Base-by-base conservation (phyloP, 92 coral and sea anemone species). In the Virgularia gustaviana region DNA sequence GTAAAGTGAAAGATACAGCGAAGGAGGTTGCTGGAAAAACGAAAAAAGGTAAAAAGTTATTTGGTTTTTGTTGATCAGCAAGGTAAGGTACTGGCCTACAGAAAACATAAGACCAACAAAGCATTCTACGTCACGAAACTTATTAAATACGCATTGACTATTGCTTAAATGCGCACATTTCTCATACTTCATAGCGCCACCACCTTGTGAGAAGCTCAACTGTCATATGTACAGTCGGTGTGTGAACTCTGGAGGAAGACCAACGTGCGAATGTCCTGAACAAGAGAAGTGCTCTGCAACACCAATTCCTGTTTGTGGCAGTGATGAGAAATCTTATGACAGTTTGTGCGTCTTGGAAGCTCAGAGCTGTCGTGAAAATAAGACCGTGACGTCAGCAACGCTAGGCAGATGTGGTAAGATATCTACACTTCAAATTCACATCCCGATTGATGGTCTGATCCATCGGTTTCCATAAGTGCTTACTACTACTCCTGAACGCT, bases 1-100 rank as follows among this genome's bases (percentile, higher is more conserved):
- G 74, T 13, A 73, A 79, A 62, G 88, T 90, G 18, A 65, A 65
- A 8, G 68, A 64, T 22, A 73, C 70, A 9, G 90, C 78, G 18
- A 63, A 79, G 22, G 72, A 82, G 70, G 78, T 88, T 33, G 73
- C 47, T 27, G 71, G 79, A 7, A 63, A 74, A 34, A 38, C 83
- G 32, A 85, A 75, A 47, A 70, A 71, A 88, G 90, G 95, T 88
- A 63, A 8, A n/a, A n/a, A n/a, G n/a, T n/a, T n/a, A n/a, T n/a
- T n/a, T n/a, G n/a, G n/a, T n/a, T n/a, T n/a, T n/a, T n/a, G n/a
- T n/a, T n/a, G n/a, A n/a, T n/a, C n/a, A n/a, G n/a, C n/a, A n/a
- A n/a, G n/a, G n/a, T n/a, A n/a, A n/a, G n/a, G n/a, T n/a, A n/a
- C n/a, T n/a, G n/a, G n/a, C n/a, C n/a, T n/a, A n/a, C n/a, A n/a